Evolutionary conservation across 2,888 invertebrate species (phyloP).

Genomic region (Drosophila niveifrons): DNA sequence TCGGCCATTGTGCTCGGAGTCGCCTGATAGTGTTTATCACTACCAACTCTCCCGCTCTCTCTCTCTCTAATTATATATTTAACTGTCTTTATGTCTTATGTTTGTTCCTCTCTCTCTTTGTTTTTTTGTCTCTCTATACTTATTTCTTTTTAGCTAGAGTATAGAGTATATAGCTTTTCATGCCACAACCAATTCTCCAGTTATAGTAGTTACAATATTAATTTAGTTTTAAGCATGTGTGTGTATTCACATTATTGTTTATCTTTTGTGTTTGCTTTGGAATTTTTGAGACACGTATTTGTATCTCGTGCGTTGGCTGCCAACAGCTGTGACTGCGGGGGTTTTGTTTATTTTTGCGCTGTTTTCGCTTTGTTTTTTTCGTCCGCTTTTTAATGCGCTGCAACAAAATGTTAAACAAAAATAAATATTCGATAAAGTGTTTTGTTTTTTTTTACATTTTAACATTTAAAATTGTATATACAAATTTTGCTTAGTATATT

Average conservation of each 20-base stretch:
- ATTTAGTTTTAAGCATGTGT: conserved; percentile 18
- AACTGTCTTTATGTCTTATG: neutral
- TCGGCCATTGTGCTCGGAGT: conserved; percentile 66
- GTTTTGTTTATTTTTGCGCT: conserved; percentile 24
- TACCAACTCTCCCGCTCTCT: conserved; percentile 12
- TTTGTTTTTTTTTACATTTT: conserved; percentile 7
- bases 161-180: conserved; percentile 9
- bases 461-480: conserved; percentile 2
- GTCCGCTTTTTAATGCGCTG: conserved; percentile 51
- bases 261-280: conserved; percentile 44
- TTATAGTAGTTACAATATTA: conserved; percentile 31
- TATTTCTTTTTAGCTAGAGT: conserved; percentile 9
- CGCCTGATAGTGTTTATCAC: conserved; percentile 63
- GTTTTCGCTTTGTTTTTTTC: conserved; percentile 22
- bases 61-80: neutral
- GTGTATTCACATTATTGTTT: conserved; percentile 42
- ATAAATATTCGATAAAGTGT: conserved; percentile 31
- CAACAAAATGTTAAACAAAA: conserved; percentile 41
- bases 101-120: conserved; percentile 1
- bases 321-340: conserved; percentile 42
- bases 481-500: neutral
- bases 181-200: conserved; percentile 5
- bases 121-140: neutral
- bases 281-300: conserved; percentile 56
- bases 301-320: conserved; percentile 44